Conservation (phyloP, 2,888 invertebrate genomes). For the Cordylochernes scorpioides region DNA sequence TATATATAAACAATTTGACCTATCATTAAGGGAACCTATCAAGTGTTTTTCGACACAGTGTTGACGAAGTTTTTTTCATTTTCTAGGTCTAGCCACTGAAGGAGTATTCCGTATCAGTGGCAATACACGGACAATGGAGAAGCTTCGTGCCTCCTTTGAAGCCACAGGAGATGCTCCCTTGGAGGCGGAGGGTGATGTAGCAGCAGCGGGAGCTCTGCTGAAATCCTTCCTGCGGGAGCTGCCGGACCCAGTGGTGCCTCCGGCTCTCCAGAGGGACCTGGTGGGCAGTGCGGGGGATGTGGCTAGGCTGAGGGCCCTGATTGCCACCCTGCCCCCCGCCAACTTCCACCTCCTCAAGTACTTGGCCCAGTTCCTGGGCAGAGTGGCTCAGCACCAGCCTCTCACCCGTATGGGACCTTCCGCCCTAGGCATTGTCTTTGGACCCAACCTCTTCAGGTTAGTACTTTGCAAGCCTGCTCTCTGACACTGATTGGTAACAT, state of each 20-base stretch:
- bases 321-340: conserved; percentile 22
- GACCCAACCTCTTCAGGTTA: conserved; percentile 25
- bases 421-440: conserved; percentile 25
- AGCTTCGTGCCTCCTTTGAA: conserved; percentile 28
- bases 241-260: conserved; percentile 27
- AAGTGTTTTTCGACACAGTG: conserved; percentile 1
- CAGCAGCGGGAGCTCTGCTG: conserved; percentile 30
- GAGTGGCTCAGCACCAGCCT: conserved; percentile 22
- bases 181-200: conserved; percentile 26
- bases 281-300: too few relatives aligned
- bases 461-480: not conserved
- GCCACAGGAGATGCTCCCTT: conserved; percentile 29
- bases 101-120: conserved; percentile 30
- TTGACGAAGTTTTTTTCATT: conserved; percentile 4
- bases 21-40: too few relatives aligned
- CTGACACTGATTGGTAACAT: too few relatives aligned
- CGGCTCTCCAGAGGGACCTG: conserved; percentile 20
- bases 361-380: conserved; percentile 22
- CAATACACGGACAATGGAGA: conserved; percentile 28
- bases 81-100: conserved; percentile 24
- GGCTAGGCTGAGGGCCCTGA: conserved; percentile 16
- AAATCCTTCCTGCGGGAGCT: conserved; percentile 31
- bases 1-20: too few relatives aligned
- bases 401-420: conserved; percentile 23
- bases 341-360: conserved; percentile 23